Evolutionary conservation across 2,797 vertebrate species (phyloP), one percentile per base, ranked within the genome.

Genomic region (Thripadectes ignobilis): DNA sequence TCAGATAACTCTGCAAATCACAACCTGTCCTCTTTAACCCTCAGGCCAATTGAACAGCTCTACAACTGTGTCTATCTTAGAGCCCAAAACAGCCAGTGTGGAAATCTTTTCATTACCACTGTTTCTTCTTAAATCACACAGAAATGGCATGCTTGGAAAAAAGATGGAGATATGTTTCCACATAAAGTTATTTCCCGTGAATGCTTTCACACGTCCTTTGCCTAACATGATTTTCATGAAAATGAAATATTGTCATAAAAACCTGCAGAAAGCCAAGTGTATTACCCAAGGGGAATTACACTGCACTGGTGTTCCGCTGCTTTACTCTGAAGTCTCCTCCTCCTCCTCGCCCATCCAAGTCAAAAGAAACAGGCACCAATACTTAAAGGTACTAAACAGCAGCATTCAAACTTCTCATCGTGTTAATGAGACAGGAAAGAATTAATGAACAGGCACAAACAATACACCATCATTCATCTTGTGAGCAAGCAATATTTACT

Each of bases 1-100:
- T 97, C 96, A 96, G 82, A 65, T 88, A 96, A 97, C 96, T 98
- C 96, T 97, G 97, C 98, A 98, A 98, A 98, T 98, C 98, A 98
- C 98, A 97, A 97, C 97, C 98, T 97, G 98, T 98, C 98, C 98
- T 97, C 97, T 98, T 91, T 93, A 95, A 96, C 96, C 71, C 95
- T 94, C 49, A 90, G 95, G 96, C 97, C 98, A 98, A 98, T 98
- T 98, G 98, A 98, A 98, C 98, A 98, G 32, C 77, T 76, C 95
- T 84, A 92, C 89, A 61, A 29, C 66, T 18, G 6, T 30, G 9
- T 21, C 20, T 22, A 26, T 55, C 38, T 72, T 24, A 9, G 29
- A 80, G 65, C 38, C 36, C 49, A 62, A 78, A 90, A 13, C 3
- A 3, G 46, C 36, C 86, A 69, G 15, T 0, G 2, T 14, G 13